Conservation (phyloP, 2,888 invertebrate species). For the Xylota segnis region DNA sequence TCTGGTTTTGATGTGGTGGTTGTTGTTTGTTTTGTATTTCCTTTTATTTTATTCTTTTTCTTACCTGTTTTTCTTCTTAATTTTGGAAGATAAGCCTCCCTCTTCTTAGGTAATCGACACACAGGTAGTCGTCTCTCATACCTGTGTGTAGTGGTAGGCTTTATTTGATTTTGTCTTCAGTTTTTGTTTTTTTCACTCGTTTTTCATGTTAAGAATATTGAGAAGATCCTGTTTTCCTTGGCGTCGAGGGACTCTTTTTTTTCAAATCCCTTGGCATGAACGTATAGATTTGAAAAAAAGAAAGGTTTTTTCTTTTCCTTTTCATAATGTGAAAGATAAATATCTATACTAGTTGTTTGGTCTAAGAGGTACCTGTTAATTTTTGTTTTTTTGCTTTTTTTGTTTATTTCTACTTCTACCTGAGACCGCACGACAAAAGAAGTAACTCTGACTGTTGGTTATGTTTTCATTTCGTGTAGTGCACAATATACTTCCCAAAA, state of each 20-base stretch:
- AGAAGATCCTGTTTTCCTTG: slow-evolving; percentile 62
- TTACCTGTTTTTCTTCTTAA: slow-evolving; percentile 48
- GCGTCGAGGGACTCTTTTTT: slow-evolving; percentile 8
- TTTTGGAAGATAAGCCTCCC: slow-evolving; percentile 66
- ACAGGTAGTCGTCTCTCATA: slow-evolving; percentile 54
- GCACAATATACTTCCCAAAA: slow-evolving; percentile 29
- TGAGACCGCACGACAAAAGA: slow-evolving; percentile 23
- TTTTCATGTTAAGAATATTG: slow-evolving; percentile 33
- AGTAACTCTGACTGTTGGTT: slow-evolving; percentile 32
- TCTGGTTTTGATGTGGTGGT: slow-evolving; percentile 58
- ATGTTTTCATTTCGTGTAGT: slow-evolving; percentile 34
- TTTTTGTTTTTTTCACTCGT: slow-evolving; percentile 17
- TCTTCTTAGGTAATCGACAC: slow-evolving; percentile 67
- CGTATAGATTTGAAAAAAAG: slow-evolving; percentile 5
- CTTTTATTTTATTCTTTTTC: slow-evolving; percentile 40
- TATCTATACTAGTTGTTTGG: slow-evolving; percentile 41
- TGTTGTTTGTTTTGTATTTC: slow-evolving; percentile 59
- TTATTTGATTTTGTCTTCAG: slow-evolving; percentile 28
- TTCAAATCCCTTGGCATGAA: slow-evolving; percentile 51
- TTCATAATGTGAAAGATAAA: slow-evolving; percentile 69
- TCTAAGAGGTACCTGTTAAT: slow-evolving; percentile 44
- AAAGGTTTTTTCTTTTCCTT: slow-evolving; percentile 43
- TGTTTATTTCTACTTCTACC: slow-evolving; percentile 58
- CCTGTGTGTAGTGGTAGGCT: slow-evolving; percentile 24
- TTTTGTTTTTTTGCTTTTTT: slow-evolving; percentile 3